Evolutionary conservation across 2,797 vertebrate species (phyloP), one percentile per base, ranked within the genome.

Genomic region (Chaenodraco wilsoni): DNA sequence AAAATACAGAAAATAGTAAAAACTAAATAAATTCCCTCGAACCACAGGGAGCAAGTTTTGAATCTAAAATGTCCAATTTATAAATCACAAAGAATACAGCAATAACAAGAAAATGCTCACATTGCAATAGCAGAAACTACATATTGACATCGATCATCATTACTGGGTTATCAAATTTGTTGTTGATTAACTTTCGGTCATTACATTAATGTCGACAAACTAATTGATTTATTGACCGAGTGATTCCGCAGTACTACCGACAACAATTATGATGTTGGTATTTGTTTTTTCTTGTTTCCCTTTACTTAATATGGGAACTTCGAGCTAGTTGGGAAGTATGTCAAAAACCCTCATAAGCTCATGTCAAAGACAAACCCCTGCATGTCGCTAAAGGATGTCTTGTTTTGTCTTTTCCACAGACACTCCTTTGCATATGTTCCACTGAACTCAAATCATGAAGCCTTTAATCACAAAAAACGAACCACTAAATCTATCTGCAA

Each of bases 391-490:
- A 45, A 61, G 55, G 46, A 27, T 40, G 55, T 41, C 44, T 56
- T 33, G 65, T 75, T 84, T 72, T 72, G 78, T 76, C 27, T 8
- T 57, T 55, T 70, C 57, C 56, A 54, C 56, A 40, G 61, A 78
- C 31, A 81, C 64, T 61, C 61, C 12, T 1, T 44, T 33, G 70
- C n/a, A 9, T 55, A 69, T 62, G 33, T 37, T 77, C 40, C 16
- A 74, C n/a, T 70, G 10, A 75, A 72, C 55, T 66, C 23, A 46
- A 60, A 67, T 82, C 68, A 77, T 15, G n/a, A 66, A 52, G 43
- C 31, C 43, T 45, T 19, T 6, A 9, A 33, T 33, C 23, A 54
- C 44, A 71, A 61, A 71, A 74, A 33, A 76, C 40, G 45, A 52
- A 41, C 14, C 17, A 14, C 61, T 49, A 64, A 40, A 81, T 56